Conservation (phyloP, 2,113 vertebrate genomes). For the Pipra filicauda region DNA sequence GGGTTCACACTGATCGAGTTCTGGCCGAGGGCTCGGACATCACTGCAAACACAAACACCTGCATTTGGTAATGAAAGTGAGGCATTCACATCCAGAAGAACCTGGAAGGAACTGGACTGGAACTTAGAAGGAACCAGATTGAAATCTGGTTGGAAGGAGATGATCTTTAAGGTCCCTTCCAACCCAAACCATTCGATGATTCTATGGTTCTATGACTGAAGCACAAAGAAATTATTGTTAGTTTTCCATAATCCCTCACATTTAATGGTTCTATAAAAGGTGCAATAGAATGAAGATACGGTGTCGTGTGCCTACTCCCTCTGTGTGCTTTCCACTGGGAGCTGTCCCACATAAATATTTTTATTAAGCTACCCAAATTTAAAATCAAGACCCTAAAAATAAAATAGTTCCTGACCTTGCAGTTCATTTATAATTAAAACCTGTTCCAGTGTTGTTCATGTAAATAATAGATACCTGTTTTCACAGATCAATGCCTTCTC, state of each 20-base stretch:
- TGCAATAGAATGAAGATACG: background rate
- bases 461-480: conserved; percentile 73
- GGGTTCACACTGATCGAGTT: background rate
- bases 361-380: conserved; percentile 1
- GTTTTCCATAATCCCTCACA: background rate
- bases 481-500: conserved; percentile 63
- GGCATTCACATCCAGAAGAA: background rate
- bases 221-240: background rate
- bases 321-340: background rate
- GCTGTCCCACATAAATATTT: background rate
- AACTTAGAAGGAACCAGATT: background rate
- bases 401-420: conserved; percentile 66
- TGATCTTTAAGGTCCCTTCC: background rate
- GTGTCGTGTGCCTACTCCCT: background rate
- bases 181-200: background rate
- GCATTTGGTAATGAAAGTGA: background rate
- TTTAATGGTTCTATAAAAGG: background rate
- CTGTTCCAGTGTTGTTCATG: conserved; percentile 50
- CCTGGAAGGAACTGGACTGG: background rate
- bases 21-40: background rate
- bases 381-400: conserved; percentile 56
- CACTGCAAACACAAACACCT: background rate
- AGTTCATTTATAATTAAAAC: conserved; percentile 69
- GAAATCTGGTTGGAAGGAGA: background rate
- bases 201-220: background rate